Base-by-base conservation (phyloP, 2,113 vertebrate genomes). In the Pseudorectes ferrugineus region DNA sequence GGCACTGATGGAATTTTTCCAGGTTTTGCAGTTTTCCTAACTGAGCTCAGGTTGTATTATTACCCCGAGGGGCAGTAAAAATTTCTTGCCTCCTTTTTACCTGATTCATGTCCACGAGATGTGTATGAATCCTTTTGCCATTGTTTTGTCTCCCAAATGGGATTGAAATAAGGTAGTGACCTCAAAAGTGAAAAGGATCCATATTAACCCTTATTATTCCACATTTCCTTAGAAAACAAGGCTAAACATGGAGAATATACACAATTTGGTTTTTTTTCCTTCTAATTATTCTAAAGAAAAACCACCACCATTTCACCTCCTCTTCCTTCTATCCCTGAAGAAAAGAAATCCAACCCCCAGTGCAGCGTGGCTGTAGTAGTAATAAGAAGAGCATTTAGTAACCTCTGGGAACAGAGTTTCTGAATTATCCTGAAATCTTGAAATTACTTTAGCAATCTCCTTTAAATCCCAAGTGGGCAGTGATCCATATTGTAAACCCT, bases 371-470 rank as follows among this genome's bases (percentile, higher is more conserved):
- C 14, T 94, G 38, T 29, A 62, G 35, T 31, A 52, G 58, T 29
- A 76, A 70, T 43, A 79, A 66, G 51, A 77, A 74, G 78, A 85
- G 31, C 7, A 7, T 61, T 65, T 66, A 42, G 42, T 68, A 82
- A 80, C 89, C 72, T 68, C 72, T 95, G 96, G 87, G 93, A 97
- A 67, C 2, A 12, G 31, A 48, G 28, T 70, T 94, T 76, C 87
- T 92, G 93, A 89, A 88, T 90, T 90, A 84, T 90, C 70, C 28
- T 38, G 45, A 80, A 84, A 80, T 40, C 92, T 88, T n/a, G 5
- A 93, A 95, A 93, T 96, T 86, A 83, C 70, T 96, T 96, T 21
- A 86, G 82, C 13, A 42, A 94, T 96, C 95, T 93, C 72, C 67
- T 63, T 59, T 83, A 71, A 95, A 93, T 90, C 94, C 85, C 94